Conservation (phyloP, 2,113 vertebrate genomes). For the Tychaedon coryphoeus region DNA sequence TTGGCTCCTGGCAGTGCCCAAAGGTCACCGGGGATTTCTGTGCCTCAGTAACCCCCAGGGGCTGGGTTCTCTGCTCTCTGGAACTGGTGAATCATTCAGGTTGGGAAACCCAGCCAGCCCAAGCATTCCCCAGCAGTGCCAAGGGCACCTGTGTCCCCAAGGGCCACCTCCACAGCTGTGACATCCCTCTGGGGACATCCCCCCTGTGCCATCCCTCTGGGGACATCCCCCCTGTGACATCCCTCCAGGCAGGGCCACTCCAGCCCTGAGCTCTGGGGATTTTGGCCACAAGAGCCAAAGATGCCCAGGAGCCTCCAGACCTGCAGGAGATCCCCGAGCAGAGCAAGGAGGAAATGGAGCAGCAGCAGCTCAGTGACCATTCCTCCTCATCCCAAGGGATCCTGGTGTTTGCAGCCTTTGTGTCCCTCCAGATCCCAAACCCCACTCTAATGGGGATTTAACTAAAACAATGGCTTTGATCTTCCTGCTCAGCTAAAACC, state of each 20-base stretch:
- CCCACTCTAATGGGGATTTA: neutral
- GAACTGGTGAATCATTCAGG: rapidly evolving
- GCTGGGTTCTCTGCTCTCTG: too few relatives aligned
- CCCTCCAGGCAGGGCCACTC: neutral
- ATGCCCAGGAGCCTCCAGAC: neutral
- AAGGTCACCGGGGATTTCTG: neutral
- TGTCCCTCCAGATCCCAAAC: neutral
- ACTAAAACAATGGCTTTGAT: rapidly evolving
- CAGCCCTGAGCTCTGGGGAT: neutral
- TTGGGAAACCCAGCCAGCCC: neutral
- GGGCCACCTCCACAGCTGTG: too few relatives aligned
- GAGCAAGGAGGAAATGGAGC: neutral
- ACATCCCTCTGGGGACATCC: too few relatives aligned
- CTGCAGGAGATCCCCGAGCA: neutral
- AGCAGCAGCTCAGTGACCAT: neutral
- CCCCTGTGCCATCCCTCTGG: too few relatives aligned
- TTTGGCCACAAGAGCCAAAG: neutral
- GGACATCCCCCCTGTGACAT: too few relatives aligned
- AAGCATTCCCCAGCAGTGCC: neutral
- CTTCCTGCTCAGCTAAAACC: rapidly evolving
- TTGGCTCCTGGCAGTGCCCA: neutral
- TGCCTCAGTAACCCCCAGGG: rapidly evolving
- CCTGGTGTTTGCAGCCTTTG: neutral
- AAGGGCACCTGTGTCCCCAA: neutral
- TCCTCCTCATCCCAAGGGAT: neutral